Conservation (phyloP, 1,140 invertebrate species). For the Heliothis subflexa region DNA sequence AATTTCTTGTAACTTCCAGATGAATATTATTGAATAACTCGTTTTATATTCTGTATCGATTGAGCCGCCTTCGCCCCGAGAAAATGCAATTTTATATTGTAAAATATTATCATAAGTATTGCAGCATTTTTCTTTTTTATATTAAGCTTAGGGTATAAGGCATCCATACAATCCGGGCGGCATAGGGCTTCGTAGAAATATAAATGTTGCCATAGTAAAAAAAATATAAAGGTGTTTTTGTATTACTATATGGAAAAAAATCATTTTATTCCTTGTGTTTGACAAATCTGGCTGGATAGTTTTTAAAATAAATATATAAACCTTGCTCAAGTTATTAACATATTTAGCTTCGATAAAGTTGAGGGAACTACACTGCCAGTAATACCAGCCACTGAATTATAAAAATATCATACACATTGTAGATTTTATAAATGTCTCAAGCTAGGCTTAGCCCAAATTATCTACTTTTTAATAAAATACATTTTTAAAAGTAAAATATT, state of each 20-base stretch:
- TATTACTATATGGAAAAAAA: slow-evolving; percentile 57
- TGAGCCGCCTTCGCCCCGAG: slow-evolving; percentile 17
- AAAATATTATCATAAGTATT: slow-evolving; percentile 69
- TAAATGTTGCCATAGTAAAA: slow-evolving; percentile 80
- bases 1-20: neutral
- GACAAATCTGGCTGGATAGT: slow-evolving; percentile 38
- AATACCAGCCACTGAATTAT: neutral
- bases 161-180: slow-evolving; percentile 55
- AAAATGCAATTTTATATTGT: slow-evolving; percentile 67
- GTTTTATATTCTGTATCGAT: neutral
- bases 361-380: slow-evolving; percentile 30
- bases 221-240: slow-evolving; percentile 66
- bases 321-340: slow-evolving; percentile 33
- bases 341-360: slow-evolving; percentile 26
- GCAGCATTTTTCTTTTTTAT: slow-evolving; percentile 67
- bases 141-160: slow-evolving; percentile 72
- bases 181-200: slow-evolving; percentile 68
- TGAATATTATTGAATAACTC: neutral
- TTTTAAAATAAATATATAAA: neutral
- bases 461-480: neutral
- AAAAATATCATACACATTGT: neutral
- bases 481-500: slow-evolving; percentile 45
- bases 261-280: slow-evolving; percentile 50
- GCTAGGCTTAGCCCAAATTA: neutral
- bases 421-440: slow-evolving; percentile 30